These are phyloP conservation scores for Acropternis orthonyx DNA, from an alignment of 2,797 vertebrate genomes.

Conservation along the genomic window DNA sequence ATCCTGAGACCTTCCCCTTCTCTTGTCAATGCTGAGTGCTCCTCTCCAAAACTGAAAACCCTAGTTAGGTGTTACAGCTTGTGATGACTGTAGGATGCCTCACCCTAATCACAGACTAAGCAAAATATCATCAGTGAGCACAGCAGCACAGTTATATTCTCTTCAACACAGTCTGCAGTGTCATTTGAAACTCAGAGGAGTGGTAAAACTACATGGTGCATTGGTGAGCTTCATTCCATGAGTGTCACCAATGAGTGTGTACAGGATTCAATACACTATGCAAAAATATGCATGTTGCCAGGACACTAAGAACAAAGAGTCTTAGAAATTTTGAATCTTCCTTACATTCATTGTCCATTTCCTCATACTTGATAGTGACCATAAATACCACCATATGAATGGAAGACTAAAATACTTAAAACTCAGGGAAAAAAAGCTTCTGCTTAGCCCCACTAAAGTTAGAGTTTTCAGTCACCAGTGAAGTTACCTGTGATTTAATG, in stretches of 20 bases:
- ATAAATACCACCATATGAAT: neutral
- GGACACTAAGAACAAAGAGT: neutral
- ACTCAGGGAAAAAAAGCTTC: neutral
- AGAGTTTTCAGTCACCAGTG: neutral
- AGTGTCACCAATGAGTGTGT: rapidly evolving
- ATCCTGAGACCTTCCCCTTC: neutral
- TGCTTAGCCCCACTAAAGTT: neutral
- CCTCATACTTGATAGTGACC: neutral
- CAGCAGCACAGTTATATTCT: neutral
- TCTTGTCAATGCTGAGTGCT: neutral
- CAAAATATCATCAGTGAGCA: neutral
- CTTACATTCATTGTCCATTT: neutral
- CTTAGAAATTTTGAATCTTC: neutral
- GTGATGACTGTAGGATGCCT: neutral
- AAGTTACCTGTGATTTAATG: neutral
- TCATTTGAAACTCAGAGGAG: neutral
- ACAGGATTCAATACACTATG: neutral
- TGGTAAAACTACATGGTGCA: neutral
- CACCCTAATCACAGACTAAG: neutral
- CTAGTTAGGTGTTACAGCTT: neutral
- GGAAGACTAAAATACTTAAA: neutral
- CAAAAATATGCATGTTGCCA: neutral
- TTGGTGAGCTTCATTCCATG: neutral
- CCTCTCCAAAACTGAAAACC: neutral
- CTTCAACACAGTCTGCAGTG: neutral